These are phyloP conservation scores for Helobdella robusta DNA, from an alignment of 2,888 invertebrate genomes.

Conservation along the genomic window DNA sequence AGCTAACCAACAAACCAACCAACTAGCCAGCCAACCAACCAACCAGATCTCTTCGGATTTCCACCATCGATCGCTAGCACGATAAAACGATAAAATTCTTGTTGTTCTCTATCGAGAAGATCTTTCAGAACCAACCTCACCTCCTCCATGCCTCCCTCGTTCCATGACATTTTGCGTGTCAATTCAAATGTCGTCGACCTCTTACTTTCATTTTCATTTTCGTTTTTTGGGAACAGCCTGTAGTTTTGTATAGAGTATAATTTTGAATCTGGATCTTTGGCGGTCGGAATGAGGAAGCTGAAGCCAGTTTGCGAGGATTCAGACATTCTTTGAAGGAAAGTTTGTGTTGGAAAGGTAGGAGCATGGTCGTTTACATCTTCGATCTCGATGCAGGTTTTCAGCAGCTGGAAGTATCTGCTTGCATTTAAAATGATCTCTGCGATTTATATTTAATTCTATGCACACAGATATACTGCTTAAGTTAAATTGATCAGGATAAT, in stretches of 20 bases:
- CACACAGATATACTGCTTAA: not conserved
- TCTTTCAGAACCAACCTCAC: conserved; percentile 30
- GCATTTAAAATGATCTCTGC: too few species aligned
- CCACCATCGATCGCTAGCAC: conserved; percentile 32
- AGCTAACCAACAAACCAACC: not conserved
- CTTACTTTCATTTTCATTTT: conserved; percentile 24
- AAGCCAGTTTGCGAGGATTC: conserved; percentile 30
- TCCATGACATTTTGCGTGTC: not conserved
- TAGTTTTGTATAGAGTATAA: conserved; percentile 29
- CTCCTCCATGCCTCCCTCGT: conserved; percentile 22
- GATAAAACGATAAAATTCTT: conserved; percentile 28
- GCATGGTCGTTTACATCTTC: conserved; percentile 33
- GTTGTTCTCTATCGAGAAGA: conserved; percentile 32
- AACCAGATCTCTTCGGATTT: conserved; percentile 14
- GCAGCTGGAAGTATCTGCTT: conserved; percentile 28
- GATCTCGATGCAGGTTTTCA: conserved; percentile 31
- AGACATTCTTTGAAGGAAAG: conserved; percentile 27
- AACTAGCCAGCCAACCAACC: not conserved
- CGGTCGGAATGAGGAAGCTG: conserved; percentile 32
- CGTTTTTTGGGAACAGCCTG: conserved; percentile 13
- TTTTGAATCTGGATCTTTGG: conserved; percentile 31
- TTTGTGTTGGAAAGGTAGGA: conserved; percentile 29
- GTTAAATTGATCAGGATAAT: not conserved
- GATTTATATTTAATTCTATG: not conserved
- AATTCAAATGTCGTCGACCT: conserved; percentile 16